Base-by-base conservation (phyloP, 1,140 invertebrate genomes). In the Nixonia krombeini region DNA sequence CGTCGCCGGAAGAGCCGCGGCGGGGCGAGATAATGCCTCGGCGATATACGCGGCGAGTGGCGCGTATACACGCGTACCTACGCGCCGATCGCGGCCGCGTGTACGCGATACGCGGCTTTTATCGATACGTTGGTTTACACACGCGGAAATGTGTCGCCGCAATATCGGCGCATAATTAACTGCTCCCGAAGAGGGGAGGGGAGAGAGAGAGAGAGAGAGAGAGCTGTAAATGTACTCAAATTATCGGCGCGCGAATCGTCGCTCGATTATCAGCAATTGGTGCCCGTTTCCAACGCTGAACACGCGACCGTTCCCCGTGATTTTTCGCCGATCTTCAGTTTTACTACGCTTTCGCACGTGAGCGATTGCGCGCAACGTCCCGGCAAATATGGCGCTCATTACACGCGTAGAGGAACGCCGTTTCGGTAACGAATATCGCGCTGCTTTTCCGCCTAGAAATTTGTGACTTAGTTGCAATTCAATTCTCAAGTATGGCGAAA, bases 71-170 rank as follows among this genome's bases (percentile, higher is more conserved):
- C n/a, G n/a, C n/a, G n/a, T n/a, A n/a, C n/a, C n/a, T n/a, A n/a
- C n/a, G n/a, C n/a, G n/a, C n/a, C n/a, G n/a, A n/a, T n/a, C n/a
- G n/a, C n/a, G n/a, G n/a, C n/a, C 12, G 40, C 29, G 18, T 47
- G 35, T 37, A 26, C 23, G 50, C 57, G 45, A 52, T 50, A 16
- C 53, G 52, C 15, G 53, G n/a, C 57, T 61, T 65, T 65, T 65
- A 65, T 65, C 62, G 62, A 51, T 65, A 65, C 29, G 29, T 47
- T 41, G 42, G 62, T 65, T 65, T 57, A 52, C 53, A 57, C 42
- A 65, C 47, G 26, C 52, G 62, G 52, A 64, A 66, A 69, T 37
- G 49, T 57, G 58, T 58, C 57, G 21, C 28, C 33, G 13, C 51
- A 56, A 61, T 61, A 62, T 50, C 41, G 21, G 12, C 47, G 42